Evolutionary conservation across 1,140 invertebrate species (phyloP), one percentile per base, ranked within the genome.

Genomic region (Drosophila auraria): DNA sequence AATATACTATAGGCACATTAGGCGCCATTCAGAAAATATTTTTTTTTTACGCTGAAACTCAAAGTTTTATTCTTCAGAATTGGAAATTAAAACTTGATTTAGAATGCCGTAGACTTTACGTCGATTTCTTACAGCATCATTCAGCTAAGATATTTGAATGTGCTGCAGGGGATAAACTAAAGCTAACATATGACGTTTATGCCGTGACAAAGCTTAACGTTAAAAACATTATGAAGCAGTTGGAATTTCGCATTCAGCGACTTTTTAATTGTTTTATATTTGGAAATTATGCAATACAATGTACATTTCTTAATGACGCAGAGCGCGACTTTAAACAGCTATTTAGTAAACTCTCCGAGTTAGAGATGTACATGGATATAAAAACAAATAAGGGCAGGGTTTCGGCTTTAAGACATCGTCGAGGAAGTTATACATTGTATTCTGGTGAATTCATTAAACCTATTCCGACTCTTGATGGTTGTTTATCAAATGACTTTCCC

Each of bases 261-360:
- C 45, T 92, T 11, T 92, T 87, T 9, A 92, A 92, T 62, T 92
- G 91, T 53, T 81, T 92, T 33, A 53, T 78, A 12, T 90, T 84
- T 36, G 73, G 65, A 30, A 80, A 57, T 17, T 80, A 77, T 50
- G 54, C 64, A 30, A 72, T 84, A 44, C 58, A 79, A 47, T 92
- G 91, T 51, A 82, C 65, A 23, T 92, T 92, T 80, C 56, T 92
- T 0, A 54, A 75, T 9, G 71, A 83, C 44, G 70, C 83, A 7
- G 91, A 92, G 4, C 6, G 14, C 7, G 91, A 92, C 45, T 91
- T 92, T 36, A 58, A 82, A 49, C 20, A 47, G 30, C 47, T 92
- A 12, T 81, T 84, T 15, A 65, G 23, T 17, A 90, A 82, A 53
- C 49, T 92, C 3, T 61, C 75, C 23, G 91, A 92, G 8, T 33